Base-by-base conservation (phyloP, 2,888 invertebrate genomes). In the Ethmia dodecea region DNA sequence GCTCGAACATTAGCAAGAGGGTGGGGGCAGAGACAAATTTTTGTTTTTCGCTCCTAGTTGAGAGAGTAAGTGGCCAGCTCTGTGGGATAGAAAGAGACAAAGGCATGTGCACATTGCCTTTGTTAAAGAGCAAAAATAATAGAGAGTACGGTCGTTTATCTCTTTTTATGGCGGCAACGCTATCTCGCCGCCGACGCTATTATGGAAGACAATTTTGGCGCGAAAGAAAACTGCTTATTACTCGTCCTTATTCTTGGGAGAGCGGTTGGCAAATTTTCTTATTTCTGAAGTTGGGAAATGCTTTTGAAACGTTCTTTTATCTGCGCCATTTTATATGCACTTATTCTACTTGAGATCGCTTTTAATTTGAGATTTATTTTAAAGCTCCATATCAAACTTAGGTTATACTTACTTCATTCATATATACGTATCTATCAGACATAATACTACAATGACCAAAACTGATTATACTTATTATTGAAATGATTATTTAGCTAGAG, bases 161-260 rank as follows among this genome's bases (percentile, higher is more conserved):
- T 84, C 84, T 81, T 80, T 86, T 86, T 86, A 86, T 80, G 81
- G 77, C 80, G 73, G 65, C 65, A 60, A 56, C 77, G 80, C 81
- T 86, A 86, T 86, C 84, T 83, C 64, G 63, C 69, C 71, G 67
- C 66, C 77, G 72, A 66, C 74, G 84, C 80, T 81, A 83, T 86
- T 80, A 84, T 84, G 80, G 80, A 65, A 73, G 81, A 84, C 86
- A 83, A 84, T 86, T 86, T 84, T 81, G 81, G 83, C 83, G 83
- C 80, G 78, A 84, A 86, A 83, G 83, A 84, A 83, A 81, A 84
- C 81, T 83, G 84, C 83, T 86, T 84, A 86, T 84, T 83, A 83
- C 81, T 76, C 74, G 77, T 78, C 75, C 78, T 78, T 76, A 80
- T 81, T 84, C 81, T 78, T 70, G 73, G 61, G n/a, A 14, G 62